Conservation (phyloP, 2,888 invertebrate genomes). For the Cynaeus angustus region DNA sequence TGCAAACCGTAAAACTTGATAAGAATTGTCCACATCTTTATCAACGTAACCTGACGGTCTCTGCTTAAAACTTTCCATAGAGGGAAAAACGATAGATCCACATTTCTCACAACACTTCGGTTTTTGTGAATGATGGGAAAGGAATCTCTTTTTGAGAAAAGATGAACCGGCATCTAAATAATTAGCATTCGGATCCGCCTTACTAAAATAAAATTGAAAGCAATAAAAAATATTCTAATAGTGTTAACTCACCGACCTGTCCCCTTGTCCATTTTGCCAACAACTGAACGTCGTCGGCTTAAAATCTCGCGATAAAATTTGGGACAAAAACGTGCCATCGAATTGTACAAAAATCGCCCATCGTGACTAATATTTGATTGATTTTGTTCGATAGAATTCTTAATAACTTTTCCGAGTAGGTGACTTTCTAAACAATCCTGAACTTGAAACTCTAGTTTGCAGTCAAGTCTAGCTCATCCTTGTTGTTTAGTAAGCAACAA, state of each 20-base stretch:
- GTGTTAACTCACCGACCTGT: neutral
- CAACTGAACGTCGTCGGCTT: neutral
- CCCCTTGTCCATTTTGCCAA: neutral
- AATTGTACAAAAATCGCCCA: too few species aligned
- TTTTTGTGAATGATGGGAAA: neutral
- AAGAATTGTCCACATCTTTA: neutral
- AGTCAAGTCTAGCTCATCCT: slow-evolving; percentile 33
- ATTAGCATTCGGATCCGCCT: neutral
- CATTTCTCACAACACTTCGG: too few species aligned
- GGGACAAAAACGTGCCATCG: neutral
- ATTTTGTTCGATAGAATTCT: neutral
- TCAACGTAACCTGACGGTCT: neutral
- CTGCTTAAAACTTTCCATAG: neutral
- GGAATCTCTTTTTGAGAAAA: neutral
- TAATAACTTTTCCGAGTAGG: neutral
- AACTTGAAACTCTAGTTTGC: slow-evolving; percentile 30
- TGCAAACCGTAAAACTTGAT: neutral
- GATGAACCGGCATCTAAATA: neutral
- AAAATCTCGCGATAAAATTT: neutral
- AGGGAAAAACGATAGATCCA: neutral
- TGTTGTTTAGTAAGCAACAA: slow-evolving; percentile 33
- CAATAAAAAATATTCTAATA: neutral
- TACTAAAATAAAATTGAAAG: neutral
- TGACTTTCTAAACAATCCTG: slow-evolving; percentile 22
- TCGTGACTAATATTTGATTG: neutral